Evolutionary conservation across 2,888 invertebrate genomes (phyloP).

Genomic region (Beris chalybata): DNA sequence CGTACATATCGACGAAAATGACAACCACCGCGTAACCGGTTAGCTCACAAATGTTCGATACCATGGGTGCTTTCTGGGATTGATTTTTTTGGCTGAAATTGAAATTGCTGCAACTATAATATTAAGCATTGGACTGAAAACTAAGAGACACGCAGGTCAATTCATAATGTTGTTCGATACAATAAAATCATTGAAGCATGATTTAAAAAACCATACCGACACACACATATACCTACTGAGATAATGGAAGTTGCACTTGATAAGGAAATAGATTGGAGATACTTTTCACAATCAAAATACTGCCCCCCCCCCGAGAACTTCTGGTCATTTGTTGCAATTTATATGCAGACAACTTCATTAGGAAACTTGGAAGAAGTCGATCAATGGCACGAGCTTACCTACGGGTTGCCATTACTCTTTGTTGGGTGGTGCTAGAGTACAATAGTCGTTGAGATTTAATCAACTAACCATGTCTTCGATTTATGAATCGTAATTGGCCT

Average conservation of each 20-base stretch:
- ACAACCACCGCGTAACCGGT: too few species aligned
- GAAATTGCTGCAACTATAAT: too few species aligned
- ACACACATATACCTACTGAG: too few species aligned
- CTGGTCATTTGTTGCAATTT: constrained; percentile 27
- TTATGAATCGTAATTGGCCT: constrained; percentile 25
- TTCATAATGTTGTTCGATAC: too few species aligned
- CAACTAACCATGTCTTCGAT: constrained; percentile 27
- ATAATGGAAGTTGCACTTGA: constrained; percentile 2
- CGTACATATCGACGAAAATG: too few species aligned
- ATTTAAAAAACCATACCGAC: too few species aligned
- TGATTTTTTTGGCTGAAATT: too few species aligned
- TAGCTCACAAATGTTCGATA: too few species aligned
- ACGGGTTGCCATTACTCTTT: constrained; percentile 2
- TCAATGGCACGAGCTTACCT: constrained; percentile 12
- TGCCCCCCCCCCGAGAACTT: constrained; percentile 13
- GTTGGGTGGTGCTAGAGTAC: constrained; percentile 7
- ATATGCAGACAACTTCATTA: constrained; percentile 24
- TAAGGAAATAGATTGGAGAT: constrained; percentile 19
- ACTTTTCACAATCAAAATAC: constrained; percentile 17
- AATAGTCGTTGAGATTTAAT: constrained; percentile 25
- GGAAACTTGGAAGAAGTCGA: constrained; percentile 22
- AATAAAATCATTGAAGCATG: too few species aligned
- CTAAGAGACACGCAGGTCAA: too few species aligned
- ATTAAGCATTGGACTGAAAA: too few species aligned
- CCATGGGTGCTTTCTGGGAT: too few species aligned